phyloP scores from a whole-genome alignment of 2,113 vertebrate genomes.

The Leptosomus discolor region DNA sequence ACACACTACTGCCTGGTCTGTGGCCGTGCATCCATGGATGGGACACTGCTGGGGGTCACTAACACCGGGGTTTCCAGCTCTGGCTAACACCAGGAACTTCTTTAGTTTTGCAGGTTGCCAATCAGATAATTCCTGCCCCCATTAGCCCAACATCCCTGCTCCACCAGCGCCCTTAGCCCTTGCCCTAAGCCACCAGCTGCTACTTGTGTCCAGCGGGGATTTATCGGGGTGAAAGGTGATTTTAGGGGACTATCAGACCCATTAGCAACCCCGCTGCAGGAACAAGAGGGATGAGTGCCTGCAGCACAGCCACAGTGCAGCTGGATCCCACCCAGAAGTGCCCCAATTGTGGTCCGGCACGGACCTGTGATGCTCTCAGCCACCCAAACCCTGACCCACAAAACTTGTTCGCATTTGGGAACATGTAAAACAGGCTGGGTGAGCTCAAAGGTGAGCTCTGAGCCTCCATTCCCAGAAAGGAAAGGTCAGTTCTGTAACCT shows the following conservation, averaged over 20 bases:
- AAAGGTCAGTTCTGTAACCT: neutral
- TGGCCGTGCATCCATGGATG: too few relatives aligned
- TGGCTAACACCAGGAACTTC: neutral
- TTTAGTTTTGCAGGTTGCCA: neutral
- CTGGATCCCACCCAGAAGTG: neutral
- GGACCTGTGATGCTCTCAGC: neutral
- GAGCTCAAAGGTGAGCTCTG: neutral
- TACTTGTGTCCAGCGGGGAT: neutral
- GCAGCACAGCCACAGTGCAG: neutral
- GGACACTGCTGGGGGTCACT: neutral
- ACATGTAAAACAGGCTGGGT: neutral
- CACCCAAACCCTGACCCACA: neutral
- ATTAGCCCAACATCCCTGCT: neutral
- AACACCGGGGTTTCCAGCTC: neutral
- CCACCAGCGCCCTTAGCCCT: neutral
- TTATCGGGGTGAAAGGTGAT: neutral
- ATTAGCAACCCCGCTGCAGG: neutral
- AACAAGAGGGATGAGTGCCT: neutral
- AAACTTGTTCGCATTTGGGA: neutral
- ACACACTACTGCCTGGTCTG: neutral
- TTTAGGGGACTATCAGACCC: neutral
- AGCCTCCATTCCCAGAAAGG: neutral
- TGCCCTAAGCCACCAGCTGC: neutral
- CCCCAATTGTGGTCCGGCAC: accelerated
- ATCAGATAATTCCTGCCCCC: neutral